A percentile compares a stretch with the other conserved stretches of the same genome.
Evolutionary conservation across 2,113 vertebrate genomes (phyloP).

Genomic region (Brienomyrus longianalis): DNA sequence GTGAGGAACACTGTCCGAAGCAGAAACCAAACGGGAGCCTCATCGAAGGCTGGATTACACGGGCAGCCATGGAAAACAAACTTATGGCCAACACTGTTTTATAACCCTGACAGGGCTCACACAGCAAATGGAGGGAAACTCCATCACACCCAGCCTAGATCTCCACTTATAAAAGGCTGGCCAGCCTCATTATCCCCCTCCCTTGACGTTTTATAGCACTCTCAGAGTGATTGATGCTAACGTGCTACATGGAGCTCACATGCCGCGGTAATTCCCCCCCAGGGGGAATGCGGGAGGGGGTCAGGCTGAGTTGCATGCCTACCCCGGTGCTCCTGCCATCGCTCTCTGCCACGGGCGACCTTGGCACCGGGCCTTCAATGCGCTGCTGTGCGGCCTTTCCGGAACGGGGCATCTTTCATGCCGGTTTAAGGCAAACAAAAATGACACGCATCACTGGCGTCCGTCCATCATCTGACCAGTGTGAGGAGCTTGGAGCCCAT

Average conservation of each 20-base stretch:
- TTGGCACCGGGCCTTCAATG: not conserved
- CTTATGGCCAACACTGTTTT: not conserved
- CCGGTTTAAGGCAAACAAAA: not conserved
- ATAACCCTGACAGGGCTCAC: not conserved
- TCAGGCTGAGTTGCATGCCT: not conserved
- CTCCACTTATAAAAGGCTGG: not conserved
- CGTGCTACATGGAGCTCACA: not conserved
- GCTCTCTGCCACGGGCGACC: not conserved
- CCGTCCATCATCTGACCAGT: not conserved
- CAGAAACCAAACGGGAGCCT: not conserved
- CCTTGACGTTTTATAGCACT: not conserved
- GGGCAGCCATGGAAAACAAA: not conserved
- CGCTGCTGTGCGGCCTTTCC: not conserved
- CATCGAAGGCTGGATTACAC: not conserved
- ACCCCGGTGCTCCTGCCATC: not conserved
- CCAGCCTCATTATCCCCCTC: not conserved
- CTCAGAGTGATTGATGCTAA: not conserved
- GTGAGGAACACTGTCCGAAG: not conserved
- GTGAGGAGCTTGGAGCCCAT: not conserved
- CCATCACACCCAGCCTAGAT: not conserved
- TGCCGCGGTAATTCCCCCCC: not conserved
- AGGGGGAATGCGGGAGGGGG: not conserved
- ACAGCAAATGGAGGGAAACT: not conserved
- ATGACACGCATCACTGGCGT: not conserved
- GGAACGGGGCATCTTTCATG: not conserved